These are phyloP conservation scores for Pollenia griseotomentosa DNA, from an alignment of 2,888 invertebrate genomes.

Conservation along the genomic window DNA sequence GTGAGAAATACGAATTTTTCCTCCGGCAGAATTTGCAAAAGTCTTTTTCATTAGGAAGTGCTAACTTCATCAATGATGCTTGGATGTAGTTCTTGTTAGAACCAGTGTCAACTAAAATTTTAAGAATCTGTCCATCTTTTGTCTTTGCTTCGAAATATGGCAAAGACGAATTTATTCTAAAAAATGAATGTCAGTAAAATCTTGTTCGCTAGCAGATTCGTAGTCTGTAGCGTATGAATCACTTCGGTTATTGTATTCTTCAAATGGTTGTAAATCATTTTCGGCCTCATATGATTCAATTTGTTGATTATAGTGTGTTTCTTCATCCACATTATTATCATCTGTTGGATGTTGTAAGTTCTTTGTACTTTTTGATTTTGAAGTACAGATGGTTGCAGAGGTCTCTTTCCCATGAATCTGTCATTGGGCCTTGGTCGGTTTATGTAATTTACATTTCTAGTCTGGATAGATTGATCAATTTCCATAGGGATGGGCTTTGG, in stretches of 20 bases:
- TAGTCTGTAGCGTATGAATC: background rate
- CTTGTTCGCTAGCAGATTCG: background rate
- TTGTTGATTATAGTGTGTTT: conserved; percentile 4
- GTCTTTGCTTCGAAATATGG: no score
- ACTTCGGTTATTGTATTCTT: background rate
- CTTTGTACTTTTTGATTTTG: background rate
- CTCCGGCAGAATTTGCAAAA: conserved; percentile 44
- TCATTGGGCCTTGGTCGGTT: background rate
- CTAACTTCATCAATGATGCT: conserved; percentile 13
- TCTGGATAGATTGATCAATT: conserved; percentile 25
- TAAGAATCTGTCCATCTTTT: no score
- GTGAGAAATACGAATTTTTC: conserved; percentile 32
- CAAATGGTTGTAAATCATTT: background rate
- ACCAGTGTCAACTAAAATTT: background rate
- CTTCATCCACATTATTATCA: background rate
- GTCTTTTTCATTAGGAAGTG: conserved; percentile 3
- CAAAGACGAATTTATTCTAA: conserved; percentile 45
- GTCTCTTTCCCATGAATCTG: conserved; percentile 9
- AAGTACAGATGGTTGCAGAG: background rate
- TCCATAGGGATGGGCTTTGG: conserved; percentile 19
- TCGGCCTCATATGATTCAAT: background rate
- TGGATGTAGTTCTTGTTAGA: conserved; percentile 26
- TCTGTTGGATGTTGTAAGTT: background rate
- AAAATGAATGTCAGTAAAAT: conserved; percentile 48
- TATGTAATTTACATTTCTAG: conserved; percentile 20